phyloP scores from a whole-genome alignment of 2,888 invertebrate species.

The Nephrotoma flavescens region DNA sequence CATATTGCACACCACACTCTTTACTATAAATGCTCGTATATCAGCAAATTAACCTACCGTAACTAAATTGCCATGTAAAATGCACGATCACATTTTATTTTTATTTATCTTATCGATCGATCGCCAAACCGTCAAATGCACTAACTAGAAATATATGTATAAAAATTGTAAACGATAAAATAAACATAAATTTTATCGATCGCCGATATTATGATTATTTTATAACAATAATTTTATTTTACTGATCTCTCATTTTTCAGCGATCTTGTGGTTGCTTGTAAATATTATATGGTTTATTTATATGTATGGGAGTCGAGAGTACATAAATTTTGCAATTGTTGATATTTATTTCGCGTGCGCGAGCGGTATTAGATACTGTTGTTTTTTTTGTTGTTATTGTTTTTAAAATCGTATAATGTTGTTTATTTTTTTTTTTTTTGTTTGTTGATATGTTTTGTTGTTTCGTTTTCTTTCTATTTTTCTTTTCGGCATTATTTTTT shows the following conservation, averaged over 20 bases:
- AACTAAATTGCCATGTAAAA: too few species aligned
- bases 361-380: not conserved
- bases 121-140: not conserved
- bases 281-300: not conserved
- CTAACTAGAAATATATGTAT: not conserved
- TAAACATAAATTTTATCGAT: not conserved
- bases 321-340: not conserved
- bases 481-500: not conserved
- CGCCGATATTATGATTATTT: not conserved
- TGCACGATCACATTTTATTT: not conserved
- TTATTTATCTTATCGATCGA: not conserved
- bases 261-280: not conserved
- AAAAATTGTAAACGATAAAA: not conserved
- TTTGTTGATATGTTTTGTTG: not conserved
- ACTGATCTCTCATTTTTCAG: too few species aligned
- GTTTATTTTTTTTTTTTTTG: not conserved
- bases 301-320: not conserved
- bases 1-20: not conserved
- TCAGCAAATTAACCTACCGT: not conserved
- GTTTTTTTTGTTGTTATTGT: not conserved
- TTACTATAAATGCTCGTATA: too few species aligned
- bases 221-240: too few species aligned
- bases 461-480: not conserved
- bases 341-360: not conserved
- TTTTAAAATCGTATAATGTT: not conserved